Evolutionary conservation across 2,113 vertebrate species (phyloP).

Genomic region (Ptilorrhoa leucosticta): DNA sequence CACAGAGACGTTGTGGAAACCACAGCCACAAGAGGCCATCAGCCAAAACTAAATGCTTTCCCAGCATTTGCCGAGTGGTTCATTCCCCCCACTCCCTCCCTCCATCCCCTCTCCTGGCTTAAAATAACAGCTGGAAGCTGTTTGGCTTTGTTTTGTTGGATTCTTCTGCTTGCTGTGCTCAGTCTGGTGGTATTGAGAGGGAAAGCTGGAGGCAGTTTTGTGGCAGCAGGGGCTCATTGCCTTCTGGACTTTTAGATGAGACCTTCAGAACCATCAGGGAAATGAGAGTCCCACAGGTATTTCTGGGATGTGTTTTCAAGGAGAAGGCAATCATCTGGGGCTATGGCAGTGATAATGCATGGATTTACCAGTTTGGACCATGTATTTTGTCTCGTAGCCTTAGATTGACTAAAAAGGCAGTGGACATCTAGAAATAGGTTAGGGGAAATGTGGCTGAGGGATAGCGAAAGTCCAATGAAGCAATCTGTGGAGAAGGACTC

Average conservation of each 20-base stretch:
- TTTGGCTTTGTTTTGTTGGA: conserved; percentile 30
- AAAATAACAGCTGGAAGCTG: conserved; percentile 54
- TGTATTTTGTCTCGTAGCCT: neutral
- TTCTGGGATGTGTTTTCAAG: neutral
- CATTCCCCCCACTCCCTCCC: neutral
- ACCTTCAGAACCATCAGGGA: neutral
- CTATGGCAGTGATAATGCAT: neutral
- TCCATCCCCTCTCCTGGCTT: conserved; percentile 8
- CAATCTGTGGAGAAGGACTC: neutral
- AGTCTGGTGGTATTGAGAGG: neutral
- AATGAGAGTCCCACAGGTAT: neutral
- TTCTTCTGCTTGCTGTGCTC: neutral
- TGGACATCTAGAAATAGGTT: neutral
- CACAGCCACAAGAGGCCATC: conserved; percentile 52
- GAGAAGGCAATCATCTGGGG: neutral
- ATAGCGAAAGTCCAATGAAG: neutral
- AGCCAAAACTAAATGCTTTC: conserved; percentile 53
- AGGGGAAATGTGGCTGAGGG: neutral
- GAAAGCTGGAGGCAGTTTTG: neutral
- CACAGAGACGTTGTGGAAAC: conserved; percentile 49
- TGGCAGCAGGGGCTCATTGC: neutral
- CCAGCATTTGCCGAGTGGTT: neutral
- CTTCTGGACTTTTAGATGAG: neutral
- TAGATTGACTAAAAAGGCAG: neutral
- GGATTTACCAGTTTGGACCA: neutral